Evolutionary conservation across 2,797 vertebrate species (phyloP).

Genomic region (Heterohyrax brucei): DNA sequence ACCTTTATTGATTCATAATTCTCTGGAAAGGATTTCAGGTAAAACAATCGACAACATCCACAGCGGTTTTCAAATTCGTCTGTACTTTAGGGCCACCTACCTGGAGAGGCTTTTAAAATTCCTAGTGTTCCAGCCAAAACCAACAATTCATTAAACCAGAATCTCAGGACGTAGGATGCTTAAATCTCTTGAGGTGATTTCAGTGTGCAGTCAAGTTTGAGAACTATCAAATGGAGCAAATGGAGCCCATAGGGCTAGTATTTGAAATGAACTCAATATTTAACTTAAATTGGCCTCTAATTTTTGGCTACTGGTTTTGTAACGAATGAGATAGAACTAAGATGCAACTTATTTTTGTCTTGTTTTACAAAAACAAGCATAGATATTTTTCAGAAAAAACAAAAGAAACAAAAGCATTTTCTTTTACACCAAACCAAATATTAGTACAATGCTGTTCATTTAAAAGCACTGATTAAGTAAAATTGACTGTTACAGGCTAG

Average conservation of each 20-base stretch:
- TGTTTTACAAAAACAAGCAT: background rate
- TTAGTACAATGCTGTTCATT: background rate
- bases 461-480: background rate
- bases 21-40: background rate
- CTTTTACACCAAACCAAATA: background rate
- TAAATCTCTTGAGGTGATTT: background rate
- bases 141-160: background rate
- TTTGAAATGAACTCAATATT: background rate
- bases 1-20: background rate
- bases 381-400: background rate
- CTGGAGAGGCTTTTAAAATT: background rate
- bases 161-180: background rate
- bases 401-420: background rate
- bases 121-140: background rate
- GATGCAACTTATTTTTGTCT: background rate
- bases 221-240: background rate
- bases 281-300: background rate
- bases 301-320: background rate
- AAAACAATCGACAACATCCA: background rate
- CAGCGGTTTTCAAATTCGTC: background rate
- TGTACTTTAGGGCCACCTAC: background rate
- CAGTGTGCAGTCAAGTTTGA: too few relatives aligned
- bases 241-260: background rate
- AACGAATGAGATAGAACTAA: background rate
- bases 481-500: background rate